These are phyloP conservation scores for Nycticryphes semicollaris DNA, from an alignment of 2,113 vertebrate species.

Conservation along the genomic window DNA sequence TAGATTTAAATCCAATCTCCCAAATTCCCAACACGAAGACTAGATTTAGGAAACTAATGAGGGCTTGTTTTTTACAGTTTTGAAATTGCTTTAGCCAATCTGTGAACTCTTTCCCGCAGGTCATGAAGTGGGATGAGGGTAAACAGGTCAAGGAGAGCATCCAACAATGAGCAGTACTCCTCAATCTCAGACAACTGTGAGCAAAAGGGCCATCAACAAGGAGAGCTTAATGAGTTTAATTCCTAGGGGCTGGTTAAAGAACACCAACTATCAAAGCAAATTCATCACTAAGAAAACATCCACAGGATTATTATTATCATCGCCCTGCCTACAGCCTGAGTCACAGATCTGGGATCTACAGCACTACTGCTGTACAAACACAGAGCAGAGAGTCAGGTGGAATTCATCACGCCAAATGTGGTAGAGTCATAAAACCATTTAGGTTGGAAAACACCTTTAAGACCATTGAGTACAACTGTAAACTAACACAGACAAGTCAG, in stretches of 20 bases:
- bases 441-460: background rate
- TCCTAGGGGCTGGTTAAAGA: background rate
- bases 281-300: background rate
- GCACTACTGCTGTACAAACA: background rate
- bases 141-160: background rate
- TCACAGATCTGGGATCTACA: background rate
- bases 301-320: background rate
- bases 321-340: background rate
- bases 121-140: background rate
- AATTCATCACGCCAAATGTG: background rate
- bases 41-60: background rate
- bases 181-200: background rate
- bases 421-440: background rate
- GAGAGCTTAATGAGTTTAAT: background rate
- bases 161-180: background rate
- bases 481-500: background rate
- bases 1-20: slow-evolving; percentile 6
- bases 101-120: background rate
- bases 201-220: background rate
- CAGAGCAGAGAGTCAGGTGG: background rate
- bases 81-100: background rate
- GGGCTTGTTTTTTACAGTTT: slow-evolving; percentile 21
- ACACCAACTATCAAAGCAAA: background rate
- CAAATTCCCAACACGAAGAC: background rate
- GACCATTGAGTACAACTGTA: accelerated